phyloP scores from a whole-genome alignment of 1,140 invertebrate species.

The Conus ventricosus region DNA sequence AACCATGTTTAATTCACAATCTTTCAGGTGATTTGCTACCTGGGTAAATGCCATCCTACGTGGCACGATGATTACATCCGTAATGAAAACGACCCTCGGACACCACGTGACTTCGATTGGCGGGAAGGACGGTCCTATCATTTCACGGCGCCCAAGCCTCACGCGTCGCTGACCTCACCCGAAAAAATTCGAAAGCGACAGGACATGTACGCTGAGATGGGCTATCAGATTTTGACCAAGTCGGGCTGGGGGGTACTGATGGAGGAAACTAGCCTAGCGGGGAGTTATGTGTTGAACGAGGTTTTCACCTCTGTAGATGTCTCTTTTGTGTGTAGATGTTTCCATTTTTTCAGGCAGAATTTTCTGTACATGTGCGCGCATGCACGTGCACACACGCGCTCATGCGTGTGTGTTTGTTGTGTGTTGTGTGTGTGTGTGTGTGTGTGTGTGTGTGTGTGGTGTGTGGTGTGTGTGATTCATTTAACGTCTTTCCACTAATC shows the following conservation, averaged over 20 bases:
- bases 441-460: too few species aligned
- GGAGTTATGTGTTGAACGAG: too few species aligned
- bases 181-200: background rate
- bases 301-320: too few species aligned
- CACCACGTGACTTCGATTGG: constrained; percentile 26
- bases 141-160: constrained; percentile 37
- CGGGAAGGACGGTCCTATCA: constrained; percentile 22
- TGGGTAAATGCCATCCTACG: constrained; percentile 31
- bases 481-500: too few species aligned
- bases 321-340: too few species aligned
- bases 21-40: constrained; percentile 38
- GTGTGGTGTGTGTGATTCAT: too few species aligned
- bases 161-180: background rate
- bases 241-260: background rate
- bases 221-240: constrained; percentile 1
- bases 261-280: background rate
- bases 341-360: too few species aligned
- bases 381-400: too few species aligned
- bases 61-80: constrained; percentile 38
- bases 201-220: constrained; percentile 31
- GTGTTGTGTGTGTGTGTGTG: too few species aligned
- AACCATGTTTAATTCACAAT: background rate
- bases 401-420: too few species aligned
- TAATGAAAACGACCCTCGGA: constrained; percentile 6
- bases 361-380: too few species aligned